phyloP scores from a whole-genome alignment of 2,888 invertebrate genomes.

The Linnaemya tessellans region DNA sequence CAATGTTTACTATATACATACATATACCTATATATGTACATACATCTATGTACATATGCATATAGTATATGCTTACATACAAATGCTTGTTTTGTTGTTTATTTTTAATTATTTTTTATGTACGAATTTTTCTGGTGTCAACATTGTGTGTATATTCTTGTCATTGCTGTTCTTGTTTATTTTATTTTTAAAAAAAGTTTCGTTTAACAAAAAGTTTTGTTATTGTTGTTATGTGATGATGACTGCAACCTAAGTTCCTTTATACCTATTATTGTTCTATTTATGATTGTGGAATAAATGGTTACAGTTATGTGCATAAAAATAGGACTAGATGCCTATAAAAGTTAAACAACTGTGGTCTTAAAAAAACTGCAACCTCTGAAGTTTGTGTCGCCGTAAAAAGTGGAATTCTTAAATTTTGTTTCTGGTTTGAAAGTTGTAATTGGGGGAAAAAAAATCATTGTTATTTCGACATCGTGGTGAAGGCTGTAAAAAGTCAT shows the following conservation, averaged over 20 bases:
- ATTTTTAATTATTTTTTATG: neutral
- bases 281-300: neutral
- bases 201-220: neutral
- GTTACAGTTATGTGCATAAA: too few relatives aligned
- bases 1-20: neutral
- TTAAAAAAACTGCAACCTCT: too few relatives aligned
- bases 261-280: neutral
- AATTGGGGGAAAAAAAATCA: too few relatives aligned
- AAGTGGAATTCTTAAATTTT: too few relatives aligned
- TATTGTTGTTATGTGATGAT: neutral
- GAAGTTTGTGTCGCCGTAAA: too few relatives aligned
- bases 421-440: too few relatives aligned
- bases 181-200: neutral
- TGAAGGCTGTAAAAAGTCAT: too few relatives aligned
- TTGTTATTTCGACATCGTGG: too few relatives aligned
- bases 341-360: too few relatives aligned
- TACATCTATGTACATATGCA: too few relatives aligned
- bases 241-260: neutral
- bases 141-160: neutral
- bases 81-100: too few relatives aligned
- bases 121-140: neutral
- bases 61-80: neutral
- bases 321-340: too few relatives aligned
- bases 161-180: neutral
- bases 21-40: neutral